phyloP scores from a whole-genome alignment of 2,797 vertebrate genomes.

The Paratrypauchen microcephalus region DNA sequence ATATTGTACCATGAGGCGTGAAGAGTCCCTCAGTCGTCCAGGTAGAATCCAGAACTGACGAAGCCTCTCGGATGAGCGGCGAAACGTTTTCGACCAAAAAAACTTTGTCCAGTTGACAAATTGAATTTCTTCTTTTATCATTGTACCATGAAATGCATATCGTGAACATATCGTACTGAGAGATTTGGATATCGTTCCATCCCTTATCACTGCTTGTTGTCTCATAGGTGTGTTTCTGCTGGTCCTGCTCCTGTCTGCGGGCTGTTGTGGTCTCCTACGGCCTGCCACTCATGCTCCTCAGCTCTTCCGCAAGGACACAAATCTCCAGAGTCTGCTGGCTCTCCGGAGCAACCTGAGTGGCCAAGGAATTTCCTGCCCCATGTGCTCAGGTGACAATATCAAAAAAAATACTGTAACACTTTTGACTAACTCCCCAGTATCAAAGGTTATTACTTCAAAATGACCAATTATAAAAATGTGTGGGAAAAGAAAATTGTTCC shows the following conservation, averaged over 20 bases:
- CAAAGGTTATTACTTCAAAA: not conserved
- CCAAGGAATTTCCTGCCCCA: slow-evolving; percentile 94
- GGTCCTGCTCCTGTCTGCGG: slow-evolving; percentile 85
- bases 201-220: slow-evolving; percentile 19
- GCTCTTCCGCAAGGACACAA: slow-evolving; percentile 92
- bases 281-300: slow-evolving; percentile 92
- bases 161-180: too few relatives aligned
- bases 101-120: too few relatives aligned
- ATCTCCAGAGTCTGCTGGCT: slow-evolving; percentile 93
- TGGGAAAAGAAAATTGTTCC: slow-evolving; percentile 3
- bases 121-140: too few relatives aligned
- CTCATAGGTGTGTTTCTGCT: slow-evolving; percentile 85
- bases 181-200: too few relatives aligned
- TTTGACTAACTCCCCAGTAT: not conserved
- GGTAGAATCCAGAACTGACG: too few relatives aligned
- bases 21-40: too few relatives aligned
- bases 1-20: too few relatives aligned
- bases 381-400: slow-evolving; percentile 88
- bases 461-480: not conserved
- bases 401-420: not conserved
- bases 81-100: too few relatives aligned
- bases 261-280: slow-evolving; percentile 88
- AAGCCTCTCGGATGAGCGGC: too few relatives aligned
- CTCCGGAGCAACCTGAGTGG: slow-evolving; percentile 96
- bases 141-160: too few relatives aligned